Conservation (phyloP, 2,113 vertebrate genomes). For the Regulus satrapa region DNA sequence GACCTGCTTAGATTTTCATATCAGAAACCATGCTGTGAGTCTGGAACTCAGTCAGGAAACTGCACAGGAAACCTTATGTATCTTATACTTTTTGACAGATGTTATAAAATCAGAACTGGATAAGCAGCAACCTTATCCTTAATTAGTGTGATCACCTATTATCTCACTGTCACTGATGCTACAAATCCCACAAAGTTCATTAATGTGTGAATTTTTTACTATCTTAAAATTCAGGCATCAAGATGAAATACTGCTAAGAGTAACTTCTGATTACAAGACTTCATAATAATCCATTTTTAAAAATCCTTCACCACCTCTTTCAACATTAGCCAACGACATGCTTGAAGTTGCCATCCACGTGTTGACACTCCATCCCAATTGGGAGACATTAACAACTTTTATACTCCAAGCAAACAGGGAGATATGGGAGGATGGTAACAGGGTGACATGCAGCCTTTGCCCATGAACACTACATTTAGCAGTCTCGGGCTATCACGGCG, state of each 20-base stretch:
- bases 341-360: neutral
- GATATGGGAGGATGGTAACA: rapidly evolving
- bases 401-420: neutral
- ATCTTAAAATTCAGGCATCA: neutral
- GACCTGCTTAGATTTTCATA: rapidly evolving
- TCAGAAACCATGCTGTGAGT: neutral
- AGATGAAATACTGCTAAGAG: neutral
- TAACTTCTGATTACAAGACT: neutral
- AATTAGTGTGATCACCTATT: neutral
- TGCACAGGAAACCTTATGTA: neutral
- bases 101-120: neutral
- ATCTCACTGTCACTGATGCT: neutral
- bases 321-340: neutral
- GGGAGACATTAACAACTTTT: neutral
- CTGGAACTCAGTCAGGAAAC: neutral
- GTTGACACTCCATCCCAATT: neutral
- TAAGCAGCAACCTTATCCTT: neutral
- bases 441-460: neutral
- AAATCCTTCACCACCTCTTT: neutral
- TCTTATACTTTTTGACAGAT: neutral
- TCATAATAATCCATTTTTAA: neutral
- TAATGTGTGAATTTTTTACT: neutral
- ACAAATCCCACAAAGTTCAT: neutral
- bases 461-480: neutral
- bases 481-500: neutral